Evolutionary conservation across 2,113 vertebrate species (phyloP).

Genomic region (Drymodes brunneopygia): DNA sequence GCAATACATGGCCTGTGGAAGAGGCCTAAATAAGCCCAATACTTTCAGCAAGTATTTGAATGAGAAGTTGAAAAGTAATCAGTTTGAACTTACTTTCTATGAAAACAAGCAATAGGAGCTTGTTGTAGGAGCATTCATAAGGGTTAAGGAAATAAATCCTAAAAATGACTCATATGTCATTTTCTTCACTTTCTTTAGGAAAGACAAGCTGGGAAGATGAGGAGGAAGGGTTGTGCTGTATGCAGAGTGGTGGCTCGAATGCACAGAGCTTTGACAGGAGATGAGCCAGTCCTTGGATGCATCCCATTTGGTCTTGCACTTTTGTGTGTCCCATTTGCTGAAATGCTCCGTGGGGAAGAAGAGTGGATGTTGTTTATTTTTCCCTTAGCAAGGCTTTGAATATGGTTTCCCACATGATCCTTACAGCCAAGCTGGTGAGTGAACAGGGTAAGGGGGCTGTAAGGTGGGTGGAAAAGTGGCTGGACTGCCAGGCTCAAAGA

Average conservation of each 20-base stretch:
- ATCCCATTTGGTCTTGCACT: background rate
- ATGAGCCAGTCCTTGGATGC: background rate
- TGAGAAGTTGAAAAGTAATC: background rate
- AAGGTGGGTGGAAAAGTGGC: background rate
- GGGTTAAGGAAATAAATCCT: background rate
- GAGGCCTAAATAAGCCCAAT: background rate
- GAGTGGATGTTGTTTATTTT: background rate
- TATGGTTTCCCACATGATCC: background rate
- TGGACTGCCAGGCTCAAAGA: accelerated
- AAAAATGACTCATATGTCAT: background rate
- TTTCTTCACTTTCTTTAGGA: background rate
- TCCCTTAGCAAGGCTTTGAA: background rate
- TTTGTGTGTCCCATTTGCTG: background rate
- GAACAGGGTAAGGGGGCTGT: background rate
- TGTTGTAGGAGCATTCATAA: background rate
- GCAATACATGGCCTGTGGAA: background rate
- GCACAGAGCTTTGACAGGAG: background rate
- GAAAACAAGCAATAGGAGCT: background rate
- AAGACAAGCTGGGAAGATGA: background rate
- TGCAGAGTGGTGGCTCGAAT: background rate
- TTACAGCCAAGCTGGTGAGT: background rate
- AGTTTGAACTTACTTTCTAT: constrained; percentile 20
- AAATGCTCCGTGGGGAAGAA: background rate
- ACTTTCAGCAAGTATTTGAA: background rate
- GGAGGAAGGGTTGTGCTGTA: background rate